Conservation (phyloP, 2,888 invertebrate genomes). For the Caenorhabditis angaria region DNA sequence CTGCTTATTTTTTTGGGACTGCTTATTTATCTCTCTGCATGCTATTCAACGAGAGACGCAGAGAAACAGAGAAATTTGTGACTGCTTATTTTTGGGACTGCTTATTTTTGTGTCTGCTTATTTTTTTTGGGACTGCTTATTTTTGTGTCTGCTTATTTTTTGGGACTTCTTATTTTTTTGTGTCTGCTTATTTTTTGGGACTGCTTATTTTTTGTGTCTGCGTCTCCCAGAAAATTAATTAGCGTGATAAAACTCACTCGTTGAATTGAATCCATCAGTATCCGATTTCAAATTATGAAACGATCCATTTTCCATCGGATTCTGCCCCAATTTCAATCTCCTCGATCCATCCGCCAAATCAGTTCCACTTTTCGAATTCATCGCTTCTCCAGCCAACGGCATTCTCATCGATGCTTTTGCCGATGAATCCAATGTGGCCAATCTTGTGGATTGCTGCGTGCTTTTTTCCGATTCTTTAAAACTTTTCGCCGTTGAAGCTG, state of each 20-base stretch:
- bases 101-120: too few relatives aligned
- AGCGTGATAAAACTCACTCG: not conserved
- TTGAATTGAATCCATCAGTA: not conserved
- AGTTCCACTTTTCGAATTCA: not conserved
- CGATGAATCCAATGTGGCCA: not conserved
- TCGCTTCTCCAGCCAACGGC: not conserved
- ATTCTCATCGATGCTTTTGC: not conserved
- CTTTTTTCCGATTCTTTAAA: not conserved
- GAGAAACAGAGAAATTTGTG: too few relatives aligned
- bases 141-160: too few relatives aligned
- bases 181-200: too few relatives aligned
- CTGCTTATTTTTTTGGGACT: too few relatives aligned
- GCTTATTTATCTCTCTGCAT: too few relatives aligned
- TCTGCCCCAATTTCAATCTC: not conserved
- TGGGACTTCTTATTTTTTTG: too few relatives aligned
- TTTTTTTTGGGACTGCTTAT: too few relatives aligned
- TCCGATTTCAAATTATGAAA: conserved; percentile 8
- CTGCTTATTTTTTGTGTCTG: too few relatives aligned
- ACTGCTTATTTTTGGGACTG: too few relatives aligned
- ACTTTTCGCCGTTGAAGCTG: not conserved
- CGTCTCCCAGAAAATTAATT: not conserved
- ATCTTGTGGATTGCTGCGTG: not conserved
- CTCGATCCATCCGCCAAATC: conserved; percentile 5
- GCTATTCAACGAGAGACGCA: too few relatives aligned
- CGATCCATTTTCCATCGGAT: conserved; percentile 8